A percentile compares a stretch with the other conserved stretches of the same genome.
Evolutionary conservation across 2,797 vertebrate species (phyloP).

Genomic region (Scyliorhinus canicula): DNA sequence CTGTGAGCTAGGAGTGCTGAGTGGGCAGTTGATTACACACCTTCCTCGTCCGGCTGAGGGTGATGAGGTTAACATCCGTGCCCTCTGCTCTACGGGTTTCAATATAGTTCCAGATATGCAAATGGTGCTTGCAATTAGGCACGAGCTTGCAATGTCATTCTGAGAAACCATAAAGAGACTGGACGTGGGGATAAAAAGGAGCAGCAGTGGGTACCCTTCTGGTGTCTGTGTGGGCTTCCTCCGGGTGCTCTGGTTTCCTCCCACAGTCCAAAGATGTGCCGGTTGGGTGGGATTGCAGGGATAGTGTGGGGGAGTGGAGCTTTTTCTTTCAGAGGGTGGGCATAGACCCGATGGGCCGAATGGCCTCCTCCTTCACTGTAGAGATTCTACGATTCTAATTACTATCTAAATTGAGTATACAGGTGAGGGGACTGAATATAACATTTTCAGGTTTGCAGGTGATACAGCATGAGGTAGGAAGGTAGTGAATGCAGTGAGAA

Average conservation of each 20-base stretch:
- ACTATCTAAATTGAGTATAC: not conserved
- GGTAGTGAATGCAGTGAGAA: too few relatives aligned
- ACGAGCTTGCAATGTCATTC: not conserved
- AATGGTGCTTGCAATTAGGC: not conserved
- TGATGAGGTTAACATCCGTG: not conserved
- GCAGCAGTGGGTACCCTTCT: too few relatives aligned
- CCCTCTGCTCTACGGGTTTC: not conserved
- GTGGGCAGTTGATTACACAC: not conserved
- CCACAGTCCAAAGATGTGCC: too few relatives aligned
- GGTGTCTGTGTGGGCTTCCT: too few relatives aligned
- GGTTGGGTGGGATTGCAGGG: too few relatives aligned
- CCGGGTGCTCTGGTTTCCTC: too few relatives aligned
- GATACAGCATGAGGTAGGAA: not conserved
- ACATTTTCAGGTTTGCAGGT: not conserved
- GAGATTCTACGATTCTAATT: not conserved
- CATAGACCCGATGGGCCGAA: too few relatives aligned
- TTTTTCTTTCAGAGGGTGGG: too few relatives aligned
- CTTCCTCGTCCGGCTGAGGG: not conserved
- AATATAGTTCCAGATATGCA: not conserved
- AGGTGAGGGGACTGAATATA: not conserved
- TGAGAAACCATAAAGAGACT: not conserved
- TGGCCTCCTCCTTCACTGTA: too few relatives aligned
- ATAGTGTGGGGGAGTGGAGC: too few relatives aligned
- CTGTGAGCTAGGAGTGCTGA: not conserved
- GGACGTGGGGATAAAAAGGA: too few relatives aligned